Evolutionary conservation across 23 tunicate genomes (phyloP).

Genomic region (Diplosoma virens): DNA sequence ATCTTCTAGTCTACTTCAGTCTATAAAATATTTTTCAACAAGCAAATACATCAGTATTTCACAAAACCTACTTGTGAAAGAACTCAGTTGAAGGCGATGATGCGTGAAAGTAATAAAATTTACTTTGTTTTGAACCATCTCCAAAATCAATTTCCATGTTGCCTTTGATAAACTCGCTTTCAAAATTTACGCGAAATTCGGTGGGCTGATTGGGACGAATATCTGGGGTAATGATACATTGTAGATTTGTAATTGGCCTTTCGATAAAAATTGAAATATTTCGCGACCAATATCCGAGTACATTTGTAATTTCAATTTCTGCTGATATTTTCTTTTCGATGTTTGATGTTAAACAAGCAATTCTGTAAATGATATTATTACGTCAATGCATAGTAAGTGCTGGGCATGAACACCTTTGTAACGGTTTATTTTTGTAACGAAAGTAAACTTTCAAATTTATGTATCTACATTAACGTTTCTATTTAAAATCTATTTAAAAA

Average conservation of each 20-base stretch:
- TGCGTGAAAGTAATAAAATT: not conserved
- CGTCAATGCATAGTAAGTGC: too few species aligned
- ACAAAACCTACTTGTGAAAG: not conserved
- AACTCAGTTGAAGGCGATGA: not conserved
- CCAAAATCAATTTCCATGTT: conserved; percentile 1
- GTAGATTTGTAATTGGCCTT: conserved; percentile 7
- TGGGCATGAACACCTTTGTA: too few species aligned
- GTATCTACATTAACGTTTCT: too few species aligned
- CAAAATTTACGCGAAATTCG: not conserved
- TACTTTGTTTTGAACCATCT: not conserved
- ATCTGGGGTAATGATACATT: not conserved
- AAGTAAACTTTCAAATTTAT: too few species aligned
- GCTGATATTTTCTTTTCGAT: too few species aligned
- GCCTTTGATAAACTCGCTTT: not conserved
- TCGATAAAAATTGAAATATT: not conserved
- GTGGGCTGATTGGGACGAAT: not conserved
- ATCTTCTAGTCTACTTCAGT: too few species aligned
- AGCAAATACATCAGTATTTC: too few species aligned
- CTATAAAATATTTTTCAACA: too few species aligned
- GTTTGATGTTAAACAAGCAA: too few species aligned
- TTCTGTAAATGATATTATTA: too few species aligned
- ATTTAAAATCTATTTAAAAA: too few species aligned
- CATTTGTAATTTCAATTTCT: conserved; percentile 28
- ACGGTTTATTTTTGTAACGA: too few species aligned
- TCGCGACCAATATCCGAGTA: conserved; percentile 4